These are phyloP conservation scores for Nomada ferruginata DNA, from an alignment of 2,888 invertebrate species.

Conservation along the genomic window DNA sequence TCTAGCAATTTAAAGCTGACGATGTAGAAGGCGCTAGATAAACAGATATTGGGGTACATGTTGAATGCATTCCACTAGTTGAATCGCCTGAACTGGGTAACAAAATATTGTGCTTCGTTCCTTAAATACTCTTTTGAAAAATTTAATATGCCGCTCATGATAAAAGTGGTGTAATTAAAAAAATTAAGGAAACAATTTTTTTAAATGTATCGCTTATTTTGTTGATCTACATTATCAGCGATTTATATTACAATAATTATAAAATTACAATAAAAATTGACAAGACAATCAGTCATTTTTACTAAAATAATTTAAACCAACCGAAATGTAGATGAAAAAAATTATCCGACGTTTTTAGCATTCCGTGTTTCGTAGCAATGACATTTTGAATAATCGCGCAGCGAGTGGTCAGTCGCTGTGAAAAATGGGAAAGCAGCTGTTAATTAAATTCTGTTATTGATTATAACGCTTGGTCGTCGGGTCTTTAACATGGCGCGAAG, in stretches of 20 bases:
- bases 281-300: no score
- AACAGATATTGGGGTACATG: constrained; percentile 33
- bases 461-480: constrained; percentile 37
- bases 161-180: no score
- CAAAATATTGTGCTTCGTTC: background rate
- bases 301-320: no score
- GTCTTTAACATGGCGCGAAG: constrained; percentile 62
- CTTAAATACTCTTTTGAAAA: background rate
- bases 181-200: no score
- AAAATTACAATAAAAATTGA: no score
- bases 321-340: no score
- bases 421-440: constrained; percentile 42
- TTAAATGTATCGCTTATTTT: no score
- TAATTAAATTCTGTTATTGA: constrained; percentile 61
- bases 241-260: no score
- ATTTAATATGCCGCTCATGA: no score
- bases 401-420: background rate
- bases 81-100: constrained; percentile 19
- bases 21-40: background rate
- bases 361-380: background rate
- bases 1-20: background rate
- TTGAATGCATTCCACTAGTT: constrained; percentile 60
- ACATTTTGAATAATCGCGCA: constrained; percentile 18
- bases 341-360: background rate
- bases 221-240: no score